Evolutionary conservation across 1,140 invertebrate genomes (phyloP).

Genomic region (Bombus fervidus): DNA sequence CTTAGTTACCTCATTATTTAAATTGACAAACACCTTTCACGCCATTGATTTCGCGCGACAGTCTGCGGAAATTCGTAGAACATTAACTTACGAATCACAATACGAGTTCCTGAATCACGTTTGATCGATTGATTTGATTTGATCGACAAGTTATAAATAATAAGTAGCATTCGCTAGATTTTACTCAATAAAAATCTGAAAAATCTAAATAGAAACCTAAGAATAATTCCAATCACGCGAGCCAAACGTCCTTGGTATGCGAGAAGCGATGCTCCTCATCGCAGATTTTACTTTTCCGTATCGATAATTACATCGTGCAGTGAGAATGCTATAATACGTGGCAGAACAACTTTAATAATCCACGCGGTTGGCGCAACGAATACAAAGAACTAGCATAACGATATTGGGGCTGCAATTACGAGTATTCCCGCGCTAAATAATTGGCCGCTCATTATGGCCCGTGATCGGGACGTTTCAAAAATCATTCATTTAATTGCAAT

Average conservation of each 20-base stretch:
- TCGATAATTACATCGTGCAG: neutral
- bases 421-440: neutral
- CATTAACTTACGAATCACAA: neutral
- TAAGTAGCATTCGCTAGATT: too few relatives aligned
- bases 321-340: neutral
- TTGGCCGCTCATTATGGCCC: conserved; percentile 15
- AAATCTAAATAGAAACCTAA: neutral
- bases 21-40: neutral
- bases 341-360: conserved; percentile 12
- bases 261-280: too few relatives aligned
- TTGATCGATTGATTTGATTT: too few relatives aligned
- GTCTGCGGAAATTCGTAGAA: neutral
- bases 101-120: neutral
- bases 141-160: too few relatives aligned
- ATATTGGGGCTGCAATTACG: conserved; percentile 17
- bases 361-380: neutral
- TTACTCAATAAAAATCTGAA: neutral
- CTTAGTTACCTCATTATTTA: neutral
- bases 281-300: neutral
- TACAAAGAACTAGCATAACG: conserved; percentile 20
- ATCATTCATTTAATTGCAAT: conserved; percentile 36
- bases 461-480: conserved; percentile 12
- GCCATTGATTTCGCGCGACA: neutral
- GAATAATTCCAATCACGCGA: neutral
- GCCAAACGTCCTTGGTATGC: neutral